A percentile compares a stretch with the other conserved stretches of the same genome.
Evolutionary conservation across 1,140 invertebrate species (phyloP).

Genomic region (Dendrolimus kikuchii): DNA sequence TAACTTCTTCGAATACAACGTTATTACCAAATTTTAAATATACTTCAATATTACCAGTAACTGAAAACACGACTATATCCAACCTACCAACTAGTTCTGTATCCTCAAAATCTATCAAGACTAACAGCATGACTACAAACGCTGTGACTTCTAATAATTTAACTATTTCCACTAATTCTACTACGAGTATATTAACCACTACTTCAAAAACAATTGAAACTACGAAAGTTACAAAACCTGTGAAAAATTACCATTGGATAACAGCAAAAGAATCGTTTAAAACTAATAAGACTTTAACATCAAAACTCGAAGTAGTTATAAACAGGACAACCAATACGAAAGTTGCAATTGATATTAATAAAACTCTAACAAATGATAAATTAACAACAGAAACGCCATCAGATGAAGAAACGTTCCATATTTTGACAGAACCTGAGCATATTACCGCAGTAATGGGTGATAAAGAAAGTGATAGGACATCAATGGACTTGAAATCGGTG

Average conservation of each 20-base stretch:
- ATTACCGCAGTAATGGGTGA: slow-evolving; percentile 68
- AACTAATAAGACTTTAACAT: slow-evolving; percentile 9
- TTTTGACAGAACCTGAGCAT: slow-evolving; percentile 71
- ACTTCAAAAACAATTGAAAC: slow-evolving; percentile 7
- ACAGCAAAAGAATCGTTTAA: slow-evolving; percentile 6
- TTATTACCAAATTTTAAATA: slow-evolving; percentile 4
- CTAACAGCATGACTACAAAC: slow-evolving; percentile 59
- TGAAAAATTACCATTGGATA: slow-evolving; percentile 2
- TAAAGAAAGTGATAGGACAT: slow-evolving; percentile 49
- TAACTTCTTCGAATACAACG: too few species aligned
- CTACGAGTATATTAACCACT: slow-evolving; percentile 31
- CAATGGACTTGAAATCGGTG: slow-evolving; percentile 61
- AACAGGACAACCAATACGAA: slow-evolving; percentile 7
- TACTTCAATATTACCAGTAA: slow-evolving; percentile 18
- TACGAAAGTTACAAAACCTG: not conserved
- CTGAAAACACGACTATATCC: slow-evolving; percentile 5
- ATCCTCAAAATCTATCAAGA: slow-evolving; percentile 16
- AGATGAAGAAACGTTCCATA: slow-evolving; percentile 66
- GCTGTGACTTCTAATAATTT: slow-evolving; percentile 26
- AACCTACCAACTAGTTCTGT: slow-evolving; percentile 13
- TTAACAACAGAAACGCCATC: slow-evolving; percentile 41
- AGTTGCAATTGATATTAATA: slow-evolving; percentile 24
- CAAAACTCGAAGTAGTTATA: slow-evolving; percentile 1
- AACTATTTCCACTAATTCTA: slow-evolving; percentile 35
- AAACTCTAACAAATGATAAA: slow-evolving; percentile 27